These are phyloP conservation scores for Pseudachorutes palmiensis DNA, from an alignment of 1,140 invertebrate genomes.

Conservation along the genomic window DNA sequence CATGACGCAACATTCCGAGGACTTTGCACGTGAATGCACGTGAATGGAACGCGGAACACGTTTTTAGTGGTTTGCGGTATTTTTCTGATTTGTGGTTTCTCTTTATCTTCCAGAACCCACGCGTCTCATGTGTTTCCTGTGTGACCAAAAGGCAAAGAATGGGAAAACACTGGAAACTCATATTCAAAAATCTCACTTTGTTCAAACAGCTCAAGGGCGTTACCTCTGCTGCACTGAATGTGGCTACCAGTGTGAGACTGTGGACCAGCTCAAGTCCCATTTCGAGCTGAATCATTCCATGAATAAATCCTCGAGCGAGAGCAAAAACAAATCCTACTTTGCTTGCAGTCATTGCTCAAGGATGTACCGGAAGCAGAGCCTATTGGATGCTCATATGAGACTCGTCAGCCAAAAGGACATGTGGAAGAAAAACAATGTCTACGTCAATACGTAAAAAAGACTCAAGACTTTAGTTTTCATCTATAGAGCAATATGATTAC, in stretches of 20 bases:
- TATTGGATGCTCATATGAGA: conserved; percentile 10
- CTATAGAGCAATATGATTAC: background rate
- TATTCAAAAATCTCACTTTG: conserved; percentile 5
- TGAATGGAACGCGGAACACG: too few relatives aligned
- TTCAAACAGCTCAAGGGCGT: background rate
- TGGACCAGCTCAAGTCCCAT: background rate
- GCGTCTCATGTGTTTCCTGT: conserved; percentile 4
- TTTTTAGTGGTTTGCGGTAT: too few relatives aligned
- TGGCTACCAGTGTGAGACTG: background rate
- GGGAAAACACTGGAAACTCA: conserved; percentile 3
- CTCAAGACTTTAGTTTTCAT: background rate
- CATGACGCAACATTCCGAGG: too few relatives aligned
- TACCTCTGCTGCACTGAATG: conserved; percentile 1
- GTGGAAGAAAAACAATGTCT: conserved; percentile 11
- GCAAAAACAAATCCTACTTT: background rate
- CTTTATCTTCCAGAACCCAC: background rate
- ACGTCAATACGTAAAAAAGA: background rate
- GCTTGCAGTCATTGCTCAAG: conserved; percentile 11
- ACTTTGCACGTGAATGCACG: too few relatives aligned
- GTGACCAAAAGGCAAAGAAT: conserved; percentile 8
- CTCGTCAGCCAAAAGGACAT: conserved; percentile 4
- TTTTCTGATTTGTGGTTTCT: too few relatives aligned
- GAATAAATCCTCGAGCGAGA: background rate
- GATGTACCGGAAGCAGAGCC: conserved; percentile 11
- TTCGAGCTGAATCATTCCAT: background rate